Evolutionary conservation across 2,797 vertebrate species (phyloP), one percentile per base, ranked within the genome.

Genomic region (Acanthopagrus latus): DNA sequence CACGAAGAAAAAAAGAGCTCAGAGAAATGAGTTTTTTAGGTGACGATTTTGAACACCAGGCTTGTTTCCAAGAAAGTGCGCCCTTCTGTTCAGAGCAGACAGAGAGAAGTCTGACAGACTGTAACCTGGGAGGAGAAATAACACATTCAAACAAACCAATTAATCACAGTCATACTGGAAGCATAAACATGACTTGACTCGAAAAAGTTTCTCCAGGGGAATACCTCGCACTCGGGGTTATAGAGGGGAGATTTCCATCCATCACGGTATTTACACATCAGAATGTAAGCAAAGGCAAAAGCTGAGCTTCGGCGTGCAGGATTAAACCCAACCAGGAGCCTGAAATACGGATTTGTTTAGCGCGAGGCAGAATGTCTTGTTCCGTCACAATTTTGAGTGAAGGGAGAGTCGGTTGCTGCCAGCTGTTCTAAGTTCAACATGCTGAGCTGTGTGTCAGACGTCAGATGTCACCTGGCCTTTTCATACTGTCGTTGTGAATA

Each of bases 181-280:
- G 56, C 47, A 55, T 63, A 74, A 89, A 89, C 81, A 81, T 57
- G 74, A 86, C 63, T 69, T 23, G 50, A 84, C 76, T 77, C 78
- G 64, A 78, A 71, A 78, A 72, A 58, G 62, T 68, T 44, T n/a
- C 71, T 48, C 9, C 5, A 8, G 54, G 74, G 77, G 73, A 77
- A 75, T 84, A 47, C 50, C 71, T 72, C 48, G 47, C 60, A 50
- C 38, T 64, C 23, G 2, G 41, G 46, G 4, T 2, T 43, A 51
- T 69, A 13, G 17, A 72, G 44, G 14, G 10, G 56, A 63, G 43
- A 43, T 41, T 57, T 73, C 57, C 75, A 83, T 82, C 68, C 47
- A 59, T 77, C 67, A 20, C 27, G 3, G 62, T 44, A 33, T 68
- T 76, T 54, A 65, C 58, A 51, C 70, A 17, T 12, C 56, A 51